Base-by-base conservation (phyloP, 2,797 vertebrate genomes). In the Argyrosomus regius region DNA sequence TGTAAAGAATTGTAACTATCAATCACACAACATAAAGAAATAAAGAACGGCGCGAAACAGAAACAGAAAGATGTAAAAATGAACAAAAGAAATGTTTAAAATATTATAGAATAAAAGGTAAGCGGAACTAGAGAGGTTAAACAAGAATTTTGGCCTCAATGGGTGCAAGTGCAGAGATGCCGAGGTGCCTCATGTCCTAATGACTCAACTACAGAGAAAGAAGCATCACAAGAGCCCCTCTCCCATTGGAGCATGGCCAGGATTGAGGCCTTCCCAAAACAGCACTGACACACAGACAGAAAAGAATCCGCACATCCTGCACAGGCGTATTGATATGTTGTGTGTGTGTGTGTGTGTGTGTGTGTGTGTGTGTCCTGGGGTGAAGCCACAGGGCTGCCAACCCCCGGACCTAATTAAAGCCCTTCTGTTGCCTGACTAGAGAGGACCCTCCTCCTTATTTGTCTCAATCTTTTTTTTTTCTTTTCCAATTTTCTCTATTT, bases 361-460 rank as follows among this genome's bases (percentile, higher is more conserved):
- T 14, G 12, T 35, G 65, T 67, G 66, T 18, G 72, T 10, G 69
- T 78, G 61, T 86, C 80, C 79, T 80, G 70, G 78, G 82, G 79
- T 88, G 71, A 85, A 85, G 67, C 74, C 54, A 54, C 18, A 18
- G 62, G 69, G 68, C 81, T 88, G 78, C 73, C 78, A 88, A 78
- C 63, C 62, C 72, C 77, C 52, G 22, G 83, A 84, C 61, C 82
- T 87, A 88, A 93, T 92, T 92, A 93, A 78, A 87, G 67, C 48
- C 65, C 61, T 87, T 81, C 76, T 86, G 82, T 79, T 84, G 82
- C 72, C 60, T 68, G 70, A 83, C 80, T 56, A 71, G 77, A 72
- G 28, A 67, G 22, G 50, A 67, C 64, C 75, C 52, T 73, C 78
- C 59, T 81, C 53, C 35, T 79, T 61, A 66, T 61, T 84, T 78